Base-by-base conservation (phyloP, 2,113 vertebrate genomes). In the Toxostoma redivivum region DNA sequence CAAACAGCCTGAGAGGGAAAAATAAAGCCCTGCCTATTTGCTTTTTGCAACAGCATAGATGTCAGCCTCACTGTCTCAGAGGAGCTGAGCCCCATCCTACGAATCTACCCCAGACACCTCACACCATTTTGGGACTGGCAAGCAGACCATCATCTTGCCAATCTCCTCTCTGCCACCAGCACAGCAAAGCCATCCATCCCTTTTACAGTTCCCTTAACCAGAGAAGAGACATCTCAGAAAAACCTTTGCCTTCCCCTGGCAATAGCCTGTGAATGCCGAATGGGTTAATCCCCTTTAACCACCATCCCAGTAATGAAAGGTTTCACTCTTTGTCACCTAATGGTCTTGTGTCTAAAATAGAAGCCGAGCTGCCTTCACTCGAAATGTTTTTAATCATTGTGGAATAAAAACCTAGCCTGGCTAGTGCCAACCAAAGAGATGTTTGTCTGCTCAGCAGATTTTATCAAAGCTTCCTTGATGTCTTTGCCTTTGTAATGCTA, bases 371-470 rank as follows among this genome's bases (percentile, higher is more conserved):
- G 94, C 89, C 91, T 96, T 95, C 85, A 19, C 84, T 81, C 30
- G 91, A 95, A 95, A 88, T 93, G 95, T 90, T 95, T 96, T 95
- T 96, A 95, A 96, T 95, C 94, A 92, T 95, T 45, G 89, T 84
- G 87, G 95, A 95, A 97, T 96, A 96, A 95, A 97, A 96, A 88
- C 87, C 90, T 92, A 90, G 94, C 91, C 91, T 47, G 94, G 84
- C 83, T 95, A 97, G 96, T 96, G 95, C 97, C 96, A 97, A 95
- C 92, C 88, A 93, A 88, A 93, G 92, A 85, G 95, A 96, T 96
- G 95, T 94, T 96, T 96, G 96, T 94, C 95, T 95, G 96, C 95
- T 97, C 96, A 97, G 97, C 96, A 97, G 96, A 97, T 97, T 97
- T 97, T 97, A 97, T 97, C 96, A 96, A 94, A 93, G 96, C 94